Evolutionary conservation across 2,113 vertebrate genomes (phyloP).

Genomic region (Xenotilapia flavipinnis): DNA sequence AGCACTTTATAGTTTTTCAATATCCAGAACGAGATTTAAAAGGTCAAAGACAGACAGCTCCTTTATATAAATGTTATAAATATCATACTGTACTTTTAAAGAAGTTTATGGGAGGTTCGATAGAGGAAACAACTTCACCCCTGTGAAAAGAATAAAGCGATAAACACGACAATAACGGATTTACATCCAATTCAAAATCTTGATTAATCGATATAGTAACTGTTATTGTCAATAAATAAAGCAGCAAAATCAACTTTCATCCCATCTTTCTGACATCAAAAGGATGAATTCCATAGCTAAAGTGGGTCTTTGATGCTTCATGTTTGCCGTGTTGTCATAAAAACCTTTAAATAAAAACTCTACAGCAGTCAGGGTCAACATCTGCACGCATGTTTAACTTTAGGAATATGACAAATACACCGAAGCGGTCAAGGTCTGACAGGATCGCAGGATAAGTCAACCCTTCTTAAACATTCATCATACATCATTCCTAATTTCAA

Average conservation of each 20-base stretch:
- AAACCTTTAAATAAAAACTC: not conserved
- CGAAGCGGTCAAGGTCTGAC: not conserved
- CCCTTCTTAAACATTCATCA: not conserved
- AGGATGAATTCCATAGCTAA: accelerated
- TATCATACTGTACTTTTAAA: not conserved
- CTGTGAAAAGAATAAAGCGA: not conserved
- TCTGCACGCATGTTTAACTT: not conserved
- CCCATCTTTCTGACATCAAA: not conserved
- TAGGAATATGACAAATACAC: not conserved
- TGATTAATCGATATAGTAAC: not conserved
- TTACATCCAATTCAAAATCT: not conserved
- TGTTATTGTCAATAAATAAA: not conserved
- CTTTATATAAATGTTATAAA: not conserved
- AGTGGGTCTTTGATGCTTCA: not conserved
- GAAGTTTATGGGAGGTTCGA: not conserved
- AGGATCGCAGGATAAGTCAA: not conserved
- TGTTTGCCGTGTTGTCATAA: not conserved
- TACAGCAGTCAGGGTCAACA: not conserved
- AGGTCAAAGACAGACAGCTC: not conserved
- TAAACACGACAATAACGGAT: not conserved
- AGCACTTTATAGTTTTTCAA: not conserved
- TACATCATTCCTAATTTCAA: not conserved
- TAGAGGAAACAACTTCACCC: not conserved
- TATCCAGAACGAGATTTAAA: not conserved
- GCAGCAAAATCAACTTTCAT: not conserved